Evolutionary conservation across 2,888 invertebrate species (phyloP), one percentile per base, ranked within the genome.

Genomic region (Pyrrhia umbra): DNA sequence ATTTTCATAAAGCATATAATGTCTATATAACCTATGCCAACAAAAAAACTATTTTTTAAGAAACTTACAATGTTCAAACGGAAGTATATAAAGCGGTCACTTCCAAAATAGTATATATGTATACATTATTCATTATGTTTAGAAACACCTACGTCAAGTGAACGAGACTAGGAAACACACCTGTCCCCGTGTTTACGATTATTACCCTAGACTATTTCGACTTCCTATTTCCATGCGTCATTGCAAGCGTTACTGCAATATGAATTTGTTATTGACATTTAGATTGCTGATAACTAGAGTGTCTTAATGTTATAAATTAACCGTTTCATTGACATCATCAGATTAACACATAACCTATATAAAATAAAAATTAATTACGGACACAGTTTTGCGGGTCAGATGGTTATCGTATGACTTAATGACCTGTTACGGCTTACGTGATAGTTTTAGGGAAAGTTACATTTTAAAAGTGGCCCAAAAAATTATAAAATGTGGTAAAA

Each of bases 221-320:
- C 21, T 43, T 43, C 43, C 43, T 43, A 43, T 21, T 23, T 21
- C 13, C 6, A 6, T 43, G n/a, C 43, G 43, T 43, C 43, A 43
- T n/a, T 8, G 13, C 13, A 21, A 42, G 6, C 20, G 6, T 43
- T n/a, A 21, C 43, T n/a, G 43, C n/a, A 43, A 20, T n/a, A n/a
- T 43, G 6, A 21, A 43, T 43, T 21, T 43, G 20, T 43, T 43
- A 43, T 23, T n/a, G 43, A 13, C 43, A 43, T 20, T 42, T 42
- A 42, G 4, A 13, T 13, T 42, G 13, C 13, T 4, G 34, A 34
- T 9, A 27, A 34, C 34, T 34, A 5, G 13, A 5, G 13, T 5
- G 34, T 34, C 34, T n/a, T n/a, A 13, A 4, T 6, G 2, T 10
- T 34, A n/a, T n/a, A 34, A 13, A 34, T 34, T n/a, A 4, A n/a